phyloP scores from a whole-genome alignment of 2,797 vertebrate genomes.

The Gymnodraco acuticeps region DNA sequence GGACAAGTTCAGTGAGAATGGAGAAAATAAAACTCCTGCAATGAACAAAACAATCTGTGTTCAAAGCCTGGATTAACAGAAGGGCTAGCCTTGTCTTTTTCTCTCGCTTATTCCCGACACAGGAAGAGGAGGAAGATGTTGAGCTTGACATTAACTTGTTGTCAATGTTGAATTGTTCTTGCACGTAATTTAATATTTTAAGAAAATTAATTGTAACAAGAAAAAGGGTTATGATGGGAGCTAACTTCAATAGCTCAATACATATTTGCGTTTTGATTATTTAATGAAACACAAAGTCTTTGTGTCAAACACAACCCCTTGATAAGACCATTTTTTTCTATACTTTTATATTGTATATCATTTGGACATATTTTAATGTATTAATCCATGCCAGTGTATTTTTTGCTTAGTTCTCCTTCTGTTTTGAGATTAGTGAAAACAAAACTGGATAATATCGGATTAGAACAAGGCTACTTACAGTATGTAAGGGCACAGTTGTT shows the following conservation, averaged over 20 bases:
- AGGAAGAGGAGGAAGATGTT: constrained; percentile 3
- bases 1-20: constrained; percentile 63
- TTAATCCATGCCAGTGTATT: background rate
- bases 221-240: background rate
- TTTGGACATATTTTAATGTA: background rate
- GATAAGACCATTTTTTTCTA: background rate
- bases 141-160: constrained; percentile 12
- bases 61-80: constrained; percentile 70
- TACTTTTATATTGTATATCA: background rate
- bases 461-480: background rate
- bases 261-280: constrained; percentile 6
- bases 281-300: background rate
- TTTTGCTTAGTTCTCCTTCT: constrained; percentile 9
- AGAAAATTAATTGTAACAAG: background rate
- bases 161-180: constrained; percentile 8
- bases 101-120: constrained; percentile 4
- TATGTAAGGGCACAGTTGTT: background rate
- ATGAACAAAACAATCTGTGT: constrained; percentile 66
- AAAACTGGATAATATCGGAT: background rate
- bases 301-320: background rate
- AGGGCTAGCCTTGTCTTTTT: constrained; percentile 38
- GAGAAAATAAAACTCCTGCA: constrained; percentile 51
- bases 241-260: background rate
- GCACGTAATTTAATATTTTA: background rate
- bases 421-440: background rate